Evolutionary conservation across 1,140 invertebrate species (phyloP).

Genomic region (Philaenus spumarius): DNA sequence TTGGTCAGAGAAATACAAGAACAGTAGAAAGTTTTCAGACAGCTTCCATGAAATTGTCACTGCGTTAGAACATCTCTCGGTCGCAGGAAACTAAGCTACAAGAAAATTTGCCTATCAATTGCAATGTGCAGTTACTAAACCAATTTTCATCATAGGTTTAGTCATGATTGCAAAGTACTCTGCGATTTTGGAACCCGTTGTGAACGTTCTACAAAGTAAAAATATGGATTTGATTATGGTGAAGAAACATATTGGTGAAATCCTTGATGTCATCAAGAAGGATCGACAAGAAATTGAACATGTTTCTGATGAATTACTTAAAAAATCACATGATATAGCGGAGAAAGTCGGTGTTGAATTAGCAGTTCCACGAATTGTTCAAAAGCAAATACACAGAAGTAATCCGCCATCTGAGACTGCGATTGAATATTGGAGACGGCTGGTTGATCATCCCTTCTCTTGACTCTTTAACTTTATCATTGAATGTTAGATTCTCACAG

Average conservation of each 20-base stretch:
- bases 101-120: conserved; percentile 24
- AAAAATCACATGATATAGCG: conserved; percentile 14
- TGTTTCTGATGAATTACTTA: conserved; percentile 12
- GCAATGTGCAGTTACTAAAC: conserved; percentile 21
- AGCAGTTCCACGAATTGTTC: conserved; percentile 11
- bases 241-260: conserved; percentile 18
- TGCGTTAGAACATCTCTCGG: conserved; percentile 19
- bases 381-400: conserved; percentile 17
- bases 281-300: conserved; percentile 14
- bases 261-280: conserved; percentile 13
- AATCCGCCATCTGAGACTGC: conserved; percentile 16
- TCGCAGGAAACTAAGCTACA: conserved; percentile 22
- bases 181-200: conserved; percentile 25
- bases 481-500: conserved; percentile 27
- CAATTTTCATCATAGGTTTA: conserved; percentile 21
- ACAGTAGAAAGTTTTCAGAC: conserved; percentile 27
- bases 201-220: conserved; percentile 21
- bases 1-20: conserved; percentile 37
- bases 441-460: conserved; percentile 23
- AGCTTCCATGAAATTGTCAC: conserved; percentile 24
- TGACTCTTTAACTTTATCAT: conserved; percentile 24
- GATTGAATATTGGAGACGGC: conserved; percentile 20
- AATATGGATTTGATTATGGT: conserved; percentile 22
- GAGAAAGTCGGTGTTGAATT: conserved; percentile 15
- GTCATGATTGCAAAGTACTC: conserved; percentile 26